A percentile compares a stretch with the other conserved stretches of the same genome.
Evolutionary conservation across 64 coral and sea anemone genomes (phyloP).

Genomic region (Actinia tenebrosa): DNA sequence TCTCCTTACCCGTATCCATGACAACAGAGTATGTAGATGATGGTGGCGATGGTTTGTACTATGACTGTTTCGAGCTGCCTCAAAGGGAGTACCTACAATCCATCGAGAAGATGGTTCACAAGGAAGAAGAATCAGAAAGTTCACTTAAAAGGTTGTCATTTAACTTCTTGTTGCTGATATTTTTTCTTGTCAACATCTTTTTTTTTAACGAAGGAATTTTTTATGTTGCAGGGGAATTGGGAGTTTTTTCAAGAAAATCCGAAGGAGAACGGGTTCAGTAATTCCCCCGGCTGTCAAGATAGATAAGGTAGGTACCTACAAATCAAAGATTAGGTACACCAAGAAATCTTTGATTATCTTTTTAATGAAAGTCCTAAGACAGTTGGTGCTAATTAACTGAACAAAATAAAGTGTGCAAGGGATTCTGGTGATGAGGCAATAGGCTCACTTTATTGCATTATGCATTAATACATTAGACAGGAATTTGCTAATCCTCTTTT

Average conservation of each 20-base stretch:
- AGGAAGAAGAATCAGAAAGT: not conserved
- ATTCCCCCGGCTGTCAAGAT: conserved; percentile 79
- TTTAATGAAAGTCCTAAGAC: no score
- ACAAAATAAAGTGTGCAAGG: no score
- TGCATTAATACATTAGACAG: not conserved
- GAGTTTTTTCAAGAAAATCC: conserved; percentile 80
- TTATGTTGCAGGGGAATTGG: conserved; percentile 57
- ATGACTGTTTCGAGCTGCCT: conserved; percentile 53
- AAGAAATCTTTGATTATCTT: no score
- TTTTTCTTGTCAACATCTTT: not conserved
- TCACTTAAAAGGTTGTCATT: conserved; percentile 3
- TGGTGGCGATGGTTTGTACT: conserved; percentile 36
- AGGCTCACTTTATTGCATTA: no score
- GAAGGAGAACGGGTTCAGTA: conserved; percentile 46
- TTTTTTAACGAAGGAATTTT: not conserved
- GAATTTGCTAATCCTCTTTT: not conserved
- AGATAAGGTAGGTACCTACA: conserved; percentile 64
- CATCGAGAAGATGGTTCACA: not conserved
- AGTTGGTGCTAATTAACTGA: no score
- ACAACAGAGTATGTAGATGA: conserved; percentile 3
- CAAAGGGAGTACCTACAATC: not conserved
- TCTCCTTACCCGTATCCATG: conserved; percentile 34
- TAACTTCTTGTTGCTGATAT: not conserved
- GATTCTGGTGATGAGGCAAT: no score
- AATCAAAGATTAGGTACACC: no score